These are phyloP conservation scores for Babyrousa celebensis DNA, from an alignment of 2,797 vertebrate genomes.

Conservation along the genomic window DNA sequence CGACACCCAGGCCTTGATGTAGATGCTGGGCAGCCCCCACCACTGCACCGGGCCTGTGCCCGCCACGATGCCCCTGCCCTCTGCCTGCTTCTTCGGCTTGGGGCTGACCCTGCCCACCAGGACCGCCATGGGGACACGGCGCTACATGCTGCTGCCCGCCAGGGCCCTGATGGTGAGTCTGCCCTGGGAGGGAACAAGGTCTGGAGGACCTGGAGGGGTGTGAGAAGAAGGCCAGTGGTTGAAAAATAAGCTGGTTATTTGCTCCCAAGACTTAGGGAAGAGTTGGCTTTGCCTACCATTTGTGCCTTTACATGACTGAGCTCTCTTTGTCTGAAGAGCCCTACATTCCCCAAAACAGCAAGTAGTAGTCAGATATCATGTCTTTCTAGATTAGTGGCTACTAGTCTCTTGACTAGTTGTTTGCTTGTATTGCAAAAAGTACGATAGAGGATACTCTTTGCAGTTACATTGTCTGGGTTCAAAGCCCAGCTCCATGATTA, in stretches of 20 bases:
- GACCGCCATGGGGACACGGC: constrained; percentile 93
- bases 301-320: not conserved
- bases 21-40: constrained; percentile 90
- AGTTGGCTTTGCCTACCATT: not conserved
- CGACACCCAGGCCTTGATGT: constrained; percentile 91
- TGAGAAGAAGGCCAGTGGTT: not conserved
- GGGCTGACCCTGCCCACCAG: constrained; percentile 90
- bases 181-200: not conserved
- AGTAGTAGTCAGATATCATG: not conserved
- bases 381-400: not conserved
- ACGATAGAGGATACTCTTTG: not conserved
- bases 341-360: not conserved
- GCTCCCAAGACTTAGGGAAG: not conserved
- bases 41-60: constrained; percentile 93
- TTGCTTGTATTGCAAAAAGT: not conserved
- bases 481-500: not conserved
- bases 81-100: constrained; percentile 92
- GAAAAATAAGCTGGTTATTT: not conserved
- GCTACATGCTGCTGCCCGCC: constrained; percentile 92
- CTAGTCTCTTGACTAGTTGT: constrained; percentile 24
- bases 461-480: not conserved
- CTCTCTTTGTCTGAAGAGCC: not conserved
- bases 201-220: not conserved
- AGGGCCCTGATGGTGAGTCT: constrained; percentile 91
- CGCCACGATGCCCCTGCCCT: constrained; percentile 92